Conservation (phyloP, 2,888 invertebrate species). For the Cerceris rybyensis region DNA sequence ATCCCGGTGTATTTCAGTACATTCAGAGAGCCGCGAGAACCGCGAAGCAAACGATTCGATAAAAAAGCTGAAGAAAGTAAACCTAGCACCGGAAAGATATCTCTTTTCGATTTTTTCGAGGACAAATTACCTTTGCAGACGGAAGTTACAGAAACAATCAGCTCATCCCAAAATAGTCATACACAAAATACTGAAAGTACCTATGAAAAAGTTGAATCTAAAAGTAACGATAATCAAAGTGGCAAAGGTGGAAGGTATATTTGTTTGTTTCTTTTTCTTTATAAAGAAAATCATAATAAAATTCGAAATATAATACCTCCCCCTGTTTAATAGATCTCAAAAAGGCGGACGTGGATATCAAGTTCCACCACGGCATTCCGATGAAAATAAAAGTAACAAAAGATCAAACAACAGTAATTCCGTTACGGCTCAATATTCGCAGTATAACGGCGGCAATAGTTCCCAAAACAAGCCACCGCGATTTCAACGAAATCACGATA, state of each 20-base stretch:
- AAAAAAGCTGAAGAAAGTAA: conserved; percentile 85
- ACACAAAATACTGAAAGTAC: conserved; percentile 64
- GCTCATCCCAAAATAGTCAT: conserved; percentile 61
- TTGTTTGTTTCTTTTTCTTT: background rate
- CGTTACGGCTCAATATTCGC: conserved; percentile 55
- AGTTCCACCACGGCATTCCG: conserved; percentile 72
- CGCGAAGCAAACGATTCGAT: conserved; percentile 79
- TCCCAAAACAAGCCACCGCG: conserved; percentile 84
- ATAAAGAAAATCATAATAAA: background rate
- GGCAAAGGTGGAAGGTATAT: conserved; percentile 75
- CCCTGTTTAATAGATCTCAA: conserved; percentile 62
- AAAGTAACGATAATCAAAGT: conserved; percentile 65
- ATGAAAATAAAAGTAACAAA: conserved; percentile 72
- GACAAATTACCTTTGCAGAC: conserved; percentile 87
- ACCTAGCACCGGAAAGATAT: conserved; percentile 89
- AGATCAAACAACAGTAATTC: conserved; percentile 61
- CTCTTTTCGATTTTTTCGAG: conserved; percentile 91
- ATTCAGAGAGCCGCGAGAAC: conserved; percentile 80
- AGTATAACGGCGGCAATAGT: conserved; percentile 65
- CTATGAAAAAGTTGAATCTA: conserved; percentile 70
- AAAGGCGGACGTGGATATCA: conserved; percentile 74
- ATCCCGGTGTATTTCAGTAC: conserved; percentile 32
- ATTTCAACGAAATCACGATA: conserved; percentile 84
- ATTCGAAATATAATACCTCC: background rate
- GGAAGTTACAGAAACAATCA: conserved; percentile 82